A percentile compares a stretch with the other conserved stretches of the same genome.
Conservation (phyloP, 2,113 vertebrate genomes). For the Chaetops frenatus region DNA sequence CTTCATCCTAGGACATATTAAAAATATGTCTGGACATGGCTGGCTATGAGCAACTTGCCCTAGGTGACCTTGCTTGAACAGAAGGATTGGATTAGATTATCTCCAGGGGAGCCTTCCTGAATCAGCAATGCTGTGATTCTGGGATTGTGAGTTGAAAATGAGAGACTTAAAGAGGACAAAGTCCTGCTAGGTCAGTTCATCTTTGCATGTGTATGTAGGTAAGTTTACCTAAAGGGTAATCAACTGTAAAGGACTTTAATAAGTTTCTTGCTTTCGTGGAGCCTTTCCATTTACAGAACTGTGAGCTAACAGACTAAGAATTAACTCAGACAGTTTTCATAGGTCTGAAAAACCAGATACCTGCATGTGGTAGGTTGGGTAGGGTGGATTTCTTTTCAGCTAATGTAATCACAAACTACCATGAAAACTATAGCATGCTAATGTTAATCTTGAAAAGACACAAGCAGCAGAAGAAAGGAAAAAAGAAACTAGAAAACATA, state of each 20-base stretch:
- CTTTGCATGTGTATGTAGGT: background rate
- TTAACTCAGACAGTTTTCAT: background rate
- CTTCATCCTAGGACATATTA: accelerated
- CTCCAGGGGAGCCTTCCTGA: background rate
- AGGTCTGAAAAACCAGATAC: background rate
- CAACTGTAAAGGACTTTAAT: background rate
- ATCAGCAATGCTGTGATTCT: background rate
- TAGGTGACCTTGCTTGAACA: background rate
- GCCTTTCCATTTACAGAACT: background rate
- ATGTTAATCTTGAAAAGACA: background rate
- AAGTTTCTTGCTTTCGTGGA: background rate
- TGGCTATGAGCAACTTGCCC: background rate
- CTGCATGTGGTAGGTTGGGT: background rate
- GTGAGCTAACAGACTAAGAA: background rate
- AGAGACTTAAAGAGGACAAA: background rate
- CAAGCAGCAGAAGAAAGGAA: background rate
- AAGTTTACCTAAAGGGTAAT: background rate
- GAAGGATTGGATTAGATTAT: background rate
- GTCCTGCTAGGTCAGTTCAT: background rate
- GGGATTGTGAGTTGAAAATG: background rate
- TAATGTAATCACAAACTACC: background rate
- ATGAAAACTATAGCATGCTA: background rate
- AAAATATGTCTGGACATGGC: accelerated
- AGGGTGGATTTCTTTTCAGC: constrained; percentile 14
- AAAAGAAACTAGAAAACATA: background rate